Evolutionary conservation across 2,888 invertebrate species (phyloP), one percentile per base, ranked within the genome.

Genomic region (Unio delphinus): DNA sequence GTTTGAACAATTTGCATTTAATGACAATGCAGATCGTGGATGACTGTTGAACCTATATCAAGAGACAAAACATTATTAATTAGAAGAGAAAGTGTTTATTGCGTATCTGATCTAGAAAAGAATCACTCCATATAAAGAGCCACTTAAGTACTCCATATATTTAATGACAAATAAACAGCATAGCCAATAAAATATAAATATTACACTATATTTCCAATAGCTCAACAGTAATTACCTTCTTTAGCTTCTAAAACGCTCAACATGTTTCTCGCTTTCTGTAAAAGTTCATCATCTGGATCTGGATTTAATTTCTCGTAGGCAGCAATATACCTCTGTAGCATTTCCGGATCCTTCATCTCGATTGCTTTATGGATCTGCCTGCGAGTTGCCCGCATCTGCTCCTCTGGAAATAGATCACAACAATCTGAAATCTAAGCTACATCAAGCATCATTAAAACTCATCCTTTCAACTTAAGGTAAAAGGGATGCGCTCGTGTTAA

Each of bases 341-440:
- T 79, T 18, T 80, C 79, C 11, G 72, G 72, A 65, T 86, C 84
- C 65, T 83, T 85, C 72, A 84, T 76, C 54, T 84, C 82, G 61
- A 86, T 81, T 18, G 85, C 85, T 58, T 79, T 80, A 65, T 83
- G 81, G 4, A 86, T 80, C 60, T 80, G 81, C 65, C 75, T 79
- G 56, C 76, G 61, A 8, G 82, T 74, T 0, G 77, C 77, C 4
- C 73, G 67, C 17, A 74, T 65, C 75, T 74, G 73, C 62, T 83
- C 81, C 68, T 83, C 84, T 83, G 75, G 56, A 67, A 70, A 4
- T 2, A 45, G 45, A 45, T 15, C 45, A 2, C 45, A 45, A 45
- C 3, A 15, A 4, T 45, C 45, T 45, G 45, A 45, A 45, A 45
- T 45, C 45, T 11, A 45, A 15, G 15, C 45, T 45, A 45, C 3